Evolutionary conservation across 2,888 invertebrate species (phyloP).

Genomic region (Caenorhabditis panamensis): DNA sequence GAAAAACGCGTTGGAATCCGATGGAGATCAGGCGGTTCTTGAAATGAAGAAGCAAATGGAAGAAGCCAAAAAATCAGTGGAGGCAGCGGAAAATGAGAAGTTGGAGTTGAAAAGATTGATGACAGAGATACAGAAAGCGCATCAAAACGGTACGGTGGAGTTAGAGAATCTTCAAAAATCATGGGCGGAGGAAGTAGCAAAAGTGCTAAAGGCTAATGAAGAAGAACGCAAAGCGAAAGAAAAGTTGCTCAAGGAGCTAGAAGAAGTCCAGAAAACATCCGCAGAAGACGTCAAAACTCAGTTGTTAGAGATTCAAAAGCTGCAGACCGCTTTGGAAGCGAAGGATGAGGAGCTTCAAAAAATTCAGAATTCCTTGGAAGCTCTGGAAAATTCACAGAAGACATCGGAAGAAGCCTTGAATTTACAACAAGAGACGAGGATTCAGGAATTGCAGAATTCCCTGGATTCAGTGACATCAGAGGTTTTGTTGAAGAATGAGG

Average conservation of each 20-base stretch:
- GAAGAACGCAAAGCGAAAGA: slow-evolving; percentile 14
- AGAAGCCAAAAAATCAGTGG: slow-evolving; percentile 42
- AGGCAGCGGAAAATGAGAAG: slow-evolving; percentile 36
- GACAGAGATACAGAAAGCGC: slow-evolving; percentile 17
- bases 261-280: not conserved
- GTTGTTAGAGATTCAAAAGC: not conserved
- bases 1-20: slow-evolving; percentile 32
- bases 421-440: too few relatives aligned
- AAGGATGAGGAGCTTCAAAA: not conserved
- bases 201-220: slow-evolving; percentile 9
- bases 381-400: not conserved
- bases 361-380: not conserved
- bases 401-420: too few relatives aligned
- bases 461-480: too few relatives aligned
- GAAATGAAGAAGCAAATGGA: slow-evolving; percentile 52
- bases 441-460: too few relatives aligned
- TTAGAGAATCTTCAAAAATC: slow-evolving; percentile 27
- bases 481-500: too few relatives aligned
- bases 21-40: slow-evolving; percentile 20
- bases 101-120: not conserved
- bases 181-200: slow-evolving; percentile 32
- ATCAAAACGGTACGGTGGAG: slow-evolving; percentile 21
- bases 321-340: not conserved
- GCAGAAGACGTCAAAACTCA: not conserved
- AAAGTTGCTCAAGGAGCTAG: slow-evolving; percentile 5